These are phyloP conservation scores for Siderastrea radians DNA, from an alignment of 92 coral and sea anemone genomes.

Conservation along the genomic window DNA sequence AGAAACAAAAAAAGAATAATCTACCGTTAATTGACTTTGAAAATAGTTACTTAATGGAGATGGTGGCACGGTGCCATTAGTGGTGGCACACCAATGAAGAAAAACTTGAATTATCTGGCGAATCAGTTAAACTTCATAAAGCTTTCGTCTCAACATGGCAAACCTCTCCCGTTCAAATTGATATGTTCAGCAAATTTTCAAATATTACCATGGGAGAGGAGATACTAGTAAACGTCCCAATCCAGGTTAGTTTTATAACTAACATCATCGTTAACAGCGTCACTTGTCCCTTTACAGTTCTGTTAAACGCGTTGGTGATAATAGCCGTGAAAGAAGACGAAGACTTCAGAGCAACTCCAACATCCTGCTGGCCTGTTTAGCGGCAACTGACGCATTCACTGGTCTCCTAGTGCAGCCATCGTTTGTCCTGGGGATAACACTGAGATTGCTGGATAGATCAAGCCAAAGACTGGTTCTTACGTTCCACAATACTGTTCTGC, in stretches of 20 bases:
- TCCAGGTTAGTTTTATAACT: neutral
- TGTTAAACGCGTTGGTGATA: constrained; percentile 22
- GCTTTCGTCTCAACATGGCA: neutral
- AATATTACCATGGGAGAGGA: neutral
- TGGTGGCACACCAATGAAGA: neutral
- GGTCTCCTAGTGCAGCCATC: neutral
- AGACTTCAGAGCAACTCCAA: constrained; percentile 19
- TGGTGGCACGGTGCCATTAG: too few relatives aligned
- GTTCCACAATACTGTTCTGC: neutral
- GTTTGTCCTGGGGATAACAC: neutral
- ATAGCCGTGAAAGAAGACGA: constrained; percentile 33
- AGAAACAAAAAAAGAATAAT: too few relatives aligned
- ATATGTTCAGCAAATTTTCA: neutral
- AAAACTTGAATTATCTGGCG: neutral
- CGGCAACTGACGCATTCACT: constrained; percentile 7
- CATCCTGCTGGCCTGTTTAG: constrained; percentile 27
- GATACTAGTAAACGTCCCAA: neutral
- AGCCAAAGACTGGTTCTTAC: neutral
- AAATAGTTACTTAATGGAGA: too few relatives aligned
- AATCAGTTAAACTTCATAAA: neutral
- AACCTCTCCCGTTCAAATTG: neutral
- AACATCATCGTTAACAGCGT: neutral
- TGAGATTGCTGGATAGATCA: neutral
- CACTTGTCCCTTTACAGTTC: constrained; percentile 17
- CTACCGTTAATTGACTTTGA: too few relatives aligned